phyloP scores from a whole-genome alignment of 2,797 vertebrate species.

The Enteromius unitaeniatus region DNA sequence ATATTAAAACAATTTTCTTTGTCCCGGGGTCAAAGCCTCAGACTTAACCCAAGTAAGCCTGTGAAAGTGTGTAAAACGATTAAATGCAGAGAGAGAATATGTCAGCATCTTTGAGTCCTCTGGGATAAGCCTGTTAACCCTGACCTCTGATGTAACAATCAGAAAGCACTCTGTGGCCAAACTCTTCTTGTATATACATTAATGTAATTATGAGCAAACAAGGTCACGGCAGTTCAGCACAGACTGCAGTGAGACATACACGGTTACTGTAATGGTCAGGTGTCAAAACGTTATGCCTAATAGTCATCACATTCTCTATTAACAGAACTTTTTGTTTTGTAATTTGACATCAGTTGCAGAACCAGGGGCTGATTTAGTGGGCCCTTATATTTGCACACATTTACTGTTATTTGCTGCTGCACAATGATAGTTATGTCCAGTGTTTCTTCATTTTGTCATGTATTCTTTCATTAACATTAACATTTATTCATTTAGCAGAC shows the following conservation, averaged over 20 bases:
- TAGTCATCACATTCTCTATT: constrained; percentile 2
- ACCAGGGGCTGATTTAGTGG: not conserved
- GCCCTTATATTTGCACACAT: too few relatives aligned
- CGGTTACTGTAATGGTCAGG: not conserved
- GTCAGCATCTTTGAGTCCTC: constrained; percentile 34
- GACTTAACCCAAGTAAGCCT: constrained; percentile 41
- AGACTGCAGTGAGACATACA: not conserved
- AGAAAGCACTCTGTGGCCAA: constrained; percentile 9
- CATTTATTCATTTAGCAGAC: too few relatives aligned
- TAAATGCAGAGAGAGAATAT: constrained; percentile 40
- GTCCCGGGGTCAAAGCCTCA: constrained; percentile 26
- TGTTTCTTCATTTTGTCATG: too few relatives aligned
- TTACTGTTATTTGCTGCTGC: too few relatives aligned
- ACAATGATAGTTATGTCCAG: too few relatives aligned
- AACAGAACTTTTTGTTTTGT: too few relatives aligned
- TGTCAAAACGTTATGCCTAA: constrained; percentile 25
- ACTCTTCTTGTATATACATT: constrained; percentile 44
- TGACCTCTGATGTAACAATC: constrained; percentile 35
- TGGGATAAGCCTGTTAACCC: constrained; percentile 47
- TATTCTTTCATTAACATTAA: too few relatives aligned
- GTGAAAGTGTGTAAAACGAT: constrained; percentile 55
- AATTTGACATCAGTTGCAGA: constrained; percentile 34
- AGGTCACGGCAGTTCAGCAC: not conserved
- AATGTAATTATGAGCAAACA: constrained; percentile 31
- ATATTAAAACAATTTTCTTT: constrained; percentile 13